Conservation (phyloP, 2,797 vertebrate species). For the Triplophysa yarkandensis region DNA sequence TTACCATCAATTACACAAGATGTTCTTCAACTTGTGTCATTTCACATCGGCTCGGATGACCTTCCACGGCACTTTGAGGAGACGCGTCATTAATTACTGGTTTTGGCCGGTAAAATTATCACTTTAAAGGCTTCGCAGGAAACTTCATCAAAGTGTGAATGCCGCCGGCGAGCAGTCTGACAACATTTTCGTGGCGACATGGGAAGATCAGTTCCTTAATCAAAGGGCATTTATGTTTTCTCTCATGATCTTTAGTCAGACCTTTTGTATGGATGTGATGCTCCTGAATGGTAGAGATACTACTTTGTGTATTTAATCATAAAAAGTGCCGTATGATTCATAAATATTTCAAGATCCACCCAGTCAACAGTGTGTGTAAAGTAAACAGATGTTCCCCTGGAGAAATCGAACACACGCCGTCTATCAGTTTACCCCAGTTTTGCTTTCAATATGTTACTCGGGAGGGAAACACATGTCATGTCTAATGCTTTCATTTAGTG, state of each 20-base stretch:
- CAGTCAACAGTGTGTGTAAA: slow-evolving; percentile 49
- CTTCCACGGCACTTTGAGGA: slow-evolving; percentile 58
- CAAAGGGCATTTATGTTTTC: slow-evolving; percentile 54
- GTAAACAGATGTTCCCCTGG: slow-evolving; percentile 47
- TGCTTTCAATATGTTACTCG: slow-evolving; percentile 24
- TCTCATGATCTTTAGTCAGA: slow-evolving; percentile 41
- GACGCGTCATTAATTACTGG: slow-evolving; percentile 60
- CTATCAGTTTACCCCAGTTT: slow-evolving; percentile 35
- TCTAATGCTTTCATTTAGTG: slow-evolving; percentile 26
- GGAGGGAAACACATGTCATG: slow-evolving; percentile 31
- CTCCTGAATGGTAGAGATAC: neutral
- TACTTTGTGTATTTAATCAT: neutral
- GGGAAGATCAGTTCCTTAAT: slow-evolving; percentile 55
- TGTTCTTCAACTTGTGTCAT: slow-evolving; percentile 47
- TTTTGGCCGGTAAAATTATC: slow-evolving; percentile 56
- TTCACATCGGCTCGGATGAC: slow-evolving; percentile 49
- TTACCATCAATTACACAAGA: slow-evolving; percentile 37
- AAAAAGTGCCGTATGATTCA: slow-evolving; percentile 15
- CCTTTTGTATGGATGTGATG: slow-evolving; percentile 41
- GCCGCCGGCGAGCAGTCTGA: slow-evolving; percentile 55
- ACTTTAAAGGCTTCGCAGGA: slow-evolving; percentile 55
- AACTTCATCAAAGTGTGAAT: slow-evolving; percentile 57
- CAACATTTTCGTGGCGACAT: slow-evolving; percentile 44
- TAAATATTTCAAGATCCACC: slow-evolving; percentile 47
- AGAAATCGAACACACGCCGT: slow-evolving; percentile 35